These are phyloP conservation scores for Tipula confusa DNA, from an alignment of 2,888 invertebrate species.

Conservation along the genomic window DNA sequence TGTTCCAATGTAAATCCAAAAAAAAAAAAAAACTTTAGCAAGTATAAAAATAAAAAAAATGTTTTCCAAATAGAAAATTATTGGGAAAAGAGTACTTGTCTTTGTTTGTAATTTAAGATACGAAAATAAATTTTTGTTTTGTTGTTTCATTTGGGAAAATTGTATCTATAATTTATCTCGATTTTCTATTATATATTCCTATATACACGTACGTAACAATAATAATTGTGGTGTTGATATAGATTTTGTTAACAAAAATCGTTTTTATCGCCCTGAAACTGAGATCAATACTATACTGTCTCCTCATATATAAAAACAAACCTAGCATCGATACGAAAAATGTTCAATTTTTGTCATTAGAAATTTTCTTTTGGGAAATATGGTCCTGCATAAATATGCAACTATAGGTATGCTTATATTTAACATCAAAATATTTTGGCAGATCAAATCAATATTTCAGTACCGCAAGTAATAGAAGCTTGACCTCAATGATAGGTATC, in stretches of 20 bases:
- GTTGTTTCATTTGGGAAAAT: neutral
- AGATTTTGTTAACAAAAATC: neutral
- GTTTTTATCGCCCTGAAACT: neutral
- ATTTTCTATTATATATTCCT: neutral
- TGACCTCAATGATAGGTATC: no score
- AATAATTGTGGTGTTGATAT: neutral
- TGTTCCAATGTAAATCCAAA: slow-evolving; percentile 8
- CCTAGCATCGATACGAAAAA: neutral
- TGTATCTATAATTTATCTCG: neutral
- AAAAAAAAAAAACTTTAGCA: neutral
- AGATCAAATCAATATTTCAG: no score
- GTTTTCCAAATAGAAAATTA: neutral
- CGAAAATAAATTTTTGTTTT: neutral
- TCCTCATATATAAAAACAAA: neutral
- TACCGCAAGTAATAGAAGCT: no score
- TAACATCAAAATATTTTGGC: no score
- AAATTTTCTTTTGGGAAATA: neutral
- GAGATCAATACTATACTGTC: neutral
- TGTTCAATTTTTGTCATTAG: neutral
- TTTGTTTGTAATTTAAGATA: neutral
- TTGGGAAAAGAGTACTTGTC: neutral
- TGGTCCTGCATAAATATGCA: no score
- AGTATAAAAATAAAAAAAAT: neutral
- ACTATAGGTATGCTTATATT: no score
- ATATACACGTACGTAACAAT: neutral